Percentiles rank a stretch among this genome's conserved stretches.
Conservation (phyloP, 2,888 invertebrate genomes). For the Pilophorus perplexus region DNA sequence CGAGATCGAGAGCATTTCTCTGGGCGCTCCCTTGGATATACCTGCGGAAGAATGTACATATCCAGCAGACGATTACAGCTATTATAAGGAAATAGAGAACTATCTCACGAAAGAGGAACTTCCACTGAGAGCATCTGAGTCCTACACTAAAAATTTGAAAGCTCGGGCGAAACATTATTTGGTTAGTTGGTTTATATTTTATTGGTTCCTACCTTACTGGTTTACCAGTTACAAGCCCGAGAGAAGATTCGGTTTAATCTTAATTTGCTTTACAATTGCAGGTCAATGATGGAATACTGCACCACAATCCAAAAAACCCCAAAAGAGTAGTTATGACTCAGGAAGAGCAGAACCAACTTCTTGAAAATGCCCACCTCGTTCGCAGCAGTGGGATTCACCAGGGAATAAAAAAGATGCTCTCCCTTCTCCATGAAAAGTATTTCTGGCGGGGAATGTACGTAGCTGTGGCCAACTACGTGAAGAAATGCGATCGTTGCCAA, state of each 20-base stretch:
- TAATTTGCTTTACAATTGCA: not conserved
- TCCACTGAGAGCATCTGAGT: slow-evolving; percentile 44
- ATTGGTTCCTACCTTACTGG: too few species aligned
- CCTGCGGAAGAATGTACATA: slow-evolving; percentile 40
- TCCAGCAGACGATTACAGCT: slow-evolving; percentile 45
- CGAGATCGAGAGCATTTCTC: not conserved
- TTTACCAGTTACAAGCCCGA: not conserved
- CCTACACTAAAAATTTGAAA: slow-evolving; percentile 45
- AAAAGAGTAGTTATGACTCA: slow-evolving; percentile 46
- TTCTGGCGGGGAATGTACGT: slow-evolving; percentile 48
- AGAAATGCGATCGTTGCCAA: slow-evolving; percentile 45
- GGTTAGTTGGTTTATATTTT: slow-evolving; percentile 34
- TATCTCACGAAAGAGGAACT: slow-evolving; percentile 39
- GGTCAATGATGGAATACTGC: slow-evolving; percentile 30
- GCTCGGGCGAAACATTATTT: slow-evolving; percentile 46
- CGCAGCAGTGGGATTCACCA: slow-evolving; percentile 44
- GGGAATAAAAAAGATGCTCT: slow-evolving; percentile 47
- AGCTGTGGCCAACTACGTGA: slow-evolving; percentile 46
- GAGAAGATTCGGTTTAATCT: not conserved
- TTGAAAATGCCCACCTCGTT: slow-evolving; percentile 42
- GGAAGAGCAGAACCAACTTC: slow-evolving; percentile 44
- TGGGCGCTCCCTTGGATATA: not conserved
- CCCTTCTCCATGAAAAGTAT: slow-evolving; percentile 40
- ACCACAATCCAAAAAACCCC: slow-evolving; percentile 45
- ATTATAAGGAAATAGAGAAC: slow-evolving; percentile 46